phyloP scores from a whole-genome alignment of 2,888 invertebrate species.

The Operophtera brumata region DNA sequence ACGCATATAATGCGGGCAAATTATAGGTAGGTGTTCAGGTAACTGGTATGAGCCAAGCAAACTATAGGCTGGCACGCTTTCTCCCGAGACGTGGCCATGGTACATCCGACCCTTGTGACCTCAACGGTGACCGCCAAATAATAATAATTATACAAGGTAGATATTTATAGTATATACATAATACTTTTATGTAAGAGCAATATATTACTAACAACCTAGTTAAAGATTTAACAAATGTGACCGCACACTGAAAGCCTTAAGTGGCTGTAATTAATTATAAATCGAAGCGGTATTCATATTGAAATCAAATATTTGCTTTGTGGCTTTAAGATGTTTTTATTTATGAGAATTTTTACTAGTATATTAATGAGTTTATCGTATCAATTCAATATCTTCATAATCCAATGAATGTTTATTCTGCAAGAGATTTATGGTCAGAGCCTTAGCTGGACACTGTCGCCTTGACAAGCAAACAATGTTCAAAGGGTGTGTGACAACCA shows the following conservation, averaged over 20 bases:
- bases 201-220: slow-evolving; percentile 4
- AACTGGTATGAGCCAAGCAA: not conserved
- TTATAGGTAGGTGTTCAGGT: slow-evolving; percentile 2
- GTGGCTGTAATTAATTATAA: not conserved
- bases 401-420: not conserved
- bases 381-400: not conserved
- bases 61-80: slow-evolving; percentile 38
- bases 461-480: too few relatives aligned
- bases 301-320: slow-evolving; percentile 4
- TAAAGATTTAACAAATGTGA: slow-evolving; percentile 4
- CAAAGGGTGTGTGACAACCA: too few relatives aligned
- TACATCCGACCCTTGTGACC: slow-evolving; percentile 43
- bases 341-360: not conserved
- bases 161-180: slow-evolving; percentile 12
- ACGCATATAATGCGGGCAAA: slow-evolving; percentile 18
- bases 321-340: not conserved
- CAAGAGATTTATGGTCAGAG: too few relatives aligned
- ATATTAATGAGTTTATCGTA: not conserved
- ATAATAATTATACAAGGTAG: slow-evolving; percentile 16
- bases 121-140: slow-evolving; percentile 31
- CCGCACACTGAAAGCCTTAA: not conserved
- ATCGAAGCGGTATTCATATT: not conserved
- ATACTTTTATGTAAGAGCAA: slow-evolving; percentile 13
- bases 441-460: too few relatives aligned
- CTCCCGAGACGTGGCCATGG: slow-evolving; percentile 31